These are phyloP conservation scores for Lepus oiostolus DNA, from an alignment of 2,797 vertebrate species.

Conservation along the genomic window DNA sequence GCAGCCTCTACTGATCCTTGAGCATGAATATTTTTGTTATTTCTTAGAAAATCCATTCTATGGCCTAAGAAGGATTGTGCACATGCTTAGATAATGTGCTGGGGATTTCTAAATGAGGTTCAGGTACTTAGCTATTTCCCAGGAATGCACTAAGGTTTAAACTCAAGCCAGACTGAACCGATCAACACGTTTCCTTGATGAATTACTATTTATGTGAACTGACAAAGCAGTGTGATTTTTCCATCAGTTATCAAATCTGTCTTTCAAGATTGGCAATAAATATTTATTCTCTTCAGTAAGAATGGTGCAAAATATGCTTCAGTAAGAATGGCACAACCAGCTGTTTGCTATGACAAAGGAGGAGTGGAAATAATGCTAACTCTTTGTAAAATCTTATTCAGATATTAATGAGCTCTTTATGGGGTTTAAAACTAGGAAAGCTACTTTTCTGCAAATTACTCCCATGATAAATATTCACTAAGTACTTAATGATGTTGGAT, in stretches of 20 bases:
- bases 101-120: conserved; percentile 80
- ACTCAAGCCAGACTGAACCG: conserved; percentile 83
- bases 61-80: conserved; percentile 70
- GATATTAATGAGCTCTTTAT: conserved; percentile 36
- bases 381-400: not conserved
- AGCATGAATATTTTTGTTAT: conserved; percentile 76
- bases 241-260: conserved; percentile 76
- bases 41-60: conserved; percentile 79
- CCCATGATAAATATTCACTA: conserved; percentile 35
- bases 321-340: not conserved
- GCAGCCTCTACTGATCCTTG: conserved; percentile 60
- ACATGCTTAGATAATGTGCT: conserved; percentile 80
- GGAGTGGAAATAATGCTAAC: not conserved
- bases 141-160: conserved; percentile 85
- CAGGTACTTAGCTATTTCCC: conserved; percentile 84
- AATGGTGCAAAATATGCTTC: conserved; percentile 66
- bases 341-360: conserved; percentile 55
- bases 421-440: conserved; percentile 43
- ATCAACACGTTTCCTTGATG: conserved; percentile 83
- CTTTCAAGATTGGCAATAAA: conserved; percentile 74
- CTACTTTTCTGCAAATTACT: conserved; percentile 58
- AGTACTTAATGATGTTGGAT: conserved; percentile 35
- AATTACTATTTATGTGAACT: conserved; percentile 85
- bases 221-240: conserved; percentile 80
- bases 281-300: conserved; percentile 71